phyloP scores from a whole-genome alignment of 2,113 vertebrate species.

The Spilogale gracilis region DNA sequence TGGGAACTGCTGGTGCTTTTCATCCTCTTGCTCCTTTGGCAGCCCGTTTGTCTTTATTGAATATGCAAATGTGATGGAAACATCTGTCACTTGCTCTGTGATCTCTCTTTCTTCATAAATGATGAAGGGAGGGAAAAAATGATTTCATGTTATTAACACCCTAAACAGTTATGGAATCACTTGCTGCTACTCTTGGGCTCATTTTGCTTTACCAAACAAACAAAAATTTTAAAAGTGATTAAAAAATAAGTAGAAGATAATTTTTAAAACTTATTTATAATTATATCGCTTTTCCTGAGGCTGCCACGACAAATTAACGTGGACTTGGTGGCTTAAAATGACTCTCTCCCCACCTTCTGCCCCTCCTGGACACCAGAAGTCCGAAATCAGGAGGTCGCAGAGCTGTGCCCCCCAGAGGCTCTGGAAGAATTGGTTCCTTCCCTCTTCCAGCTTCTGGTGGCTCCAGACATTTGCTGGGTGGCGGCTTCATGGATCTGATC shows the following conservation, averaged over 20 bases:
- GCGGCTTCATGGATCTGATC: too few species aligned
- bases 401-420: background rate
- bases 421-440: background rate
- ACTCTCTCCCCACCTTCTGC: too few species aligned
- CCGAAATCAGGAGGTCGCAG: background rate
- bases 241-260: background rate
- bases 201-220: background rate
- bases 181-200: background rate
- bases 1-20: background rate
- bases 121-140: background rate
- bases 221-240: background rate
- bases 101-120: conserved; percentile 30
- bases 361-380: background rate
- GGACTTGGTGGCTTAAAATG: background rate
- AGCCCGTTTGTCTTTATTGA: conserved; percentile 11
- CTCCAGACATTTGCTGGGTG: background rate
- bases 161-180: background rate
- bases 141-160: background rate
- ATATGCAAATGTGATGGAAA: conserved; percentile 29
- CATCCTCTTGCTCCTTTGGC: background rate
- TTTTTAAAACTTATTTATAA: background rate
- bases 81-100: conserved; percentile 40
- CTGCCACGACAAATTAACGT: background rate
- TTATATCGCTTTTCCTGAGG: background rate
- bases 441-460: background rate